Conservation (phyloP, 2,797 vertebrate species). For the Tiaroga cobitis region DNA sequence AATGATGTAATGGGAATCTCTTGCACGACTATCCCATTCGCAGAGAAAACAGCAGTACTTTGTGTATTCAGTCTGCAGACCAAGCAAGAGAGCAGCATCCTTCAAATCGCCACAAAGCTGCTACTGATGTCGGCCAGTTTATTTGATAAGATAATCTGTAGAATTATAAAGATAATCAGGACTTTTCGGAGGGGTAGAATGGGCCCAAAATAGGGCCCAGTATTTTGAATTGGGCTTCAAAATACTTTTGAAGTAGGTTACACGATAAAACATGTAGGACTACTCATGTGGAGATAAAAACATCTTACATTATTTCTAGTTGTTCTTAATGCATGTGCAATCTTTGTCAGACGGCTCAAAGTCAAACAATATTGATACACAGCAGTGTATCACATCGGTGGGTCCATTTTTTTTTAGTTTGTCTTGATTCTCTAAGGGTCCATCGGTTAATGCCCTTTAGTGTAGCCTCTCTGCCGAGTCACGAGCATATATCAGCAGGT, state of each 20-base stretch:
- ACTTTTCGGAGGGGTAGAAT: too few relatives aligned
- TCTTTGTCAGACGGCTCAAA: neutral
- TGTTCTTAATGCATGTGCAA: slow-evolving; percentile 5
- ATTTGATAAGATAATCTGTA: too few relatives aligned
- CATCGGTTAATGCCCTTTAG: slow-evolving; percentile 34
- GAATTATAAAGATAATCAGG: too few relatives aligned
- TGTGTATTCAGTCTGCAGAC: neutral
- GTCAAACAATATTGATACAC: neutral
- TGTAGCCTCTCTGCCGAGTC: slow-evolving; percentile 56
- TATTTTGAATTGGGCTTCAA: too few relatives aligned
- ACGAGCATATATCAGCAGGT: slow-evolving; percentile 67
- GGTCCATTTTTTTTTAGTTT: neutral
- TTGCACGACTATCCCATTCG: neutral
- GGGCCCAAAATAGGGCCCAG: too few relatives aligned
- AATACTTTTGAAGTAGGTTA: neutral
- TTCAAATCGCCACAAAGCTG: neutral
- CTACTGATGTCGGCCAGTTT: too few relatives aligned
- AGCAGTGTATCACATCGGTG: neutral
- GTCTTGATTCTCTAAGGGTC: slow-evolving; percentile 23
- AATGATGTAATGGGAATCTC: neutral
- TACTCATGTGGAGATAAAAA: neutral
- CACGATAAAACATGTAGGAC: neutral
- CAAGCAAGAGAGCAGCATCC: neutral
- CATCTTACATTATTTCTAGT: neutral
- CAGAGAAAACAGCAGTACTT: neutral